phyloP scores from a whole-genome alignment of 1,140 invertebrate species.

The Pygmarrhopalites habei region DNA sequence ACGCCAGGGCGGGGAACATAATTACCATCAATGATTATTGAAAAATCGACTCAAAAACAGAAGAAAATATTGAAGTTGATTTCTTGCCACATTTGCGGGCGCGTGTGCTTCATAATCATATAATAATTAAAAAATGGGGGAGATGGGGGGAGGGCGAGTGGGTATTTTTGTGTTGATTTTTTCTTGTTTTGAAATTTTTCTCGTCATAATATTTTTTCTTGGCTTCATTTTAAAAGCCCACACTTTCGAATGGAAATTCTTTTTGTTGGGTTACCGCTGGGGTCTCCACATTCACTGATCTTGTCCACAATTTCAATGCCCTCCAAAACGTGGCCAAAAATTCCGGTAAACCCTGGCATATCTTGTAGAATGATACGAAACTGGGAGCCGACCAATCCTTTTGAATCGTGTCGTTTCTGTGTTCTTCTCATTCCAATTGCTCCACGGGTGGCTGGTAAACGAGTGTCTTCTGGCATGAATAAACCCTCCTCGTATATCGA shows the following conservation, averaged over 20 bases:
- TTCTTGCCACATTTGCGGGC: no score
- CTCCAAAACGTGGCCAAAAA: constrained; percentile 72
- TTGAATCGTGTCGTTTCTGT: constrained; percentile 68
- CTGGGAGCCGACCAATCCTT: constrained; percentile 73
- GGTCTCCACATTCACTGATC: constrained; percentile 66
- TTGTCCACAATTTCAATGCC: constrained; percentile 72
- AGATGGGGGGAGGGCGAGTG: no score
- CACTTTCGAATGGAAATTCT: constrained; percentile 66
- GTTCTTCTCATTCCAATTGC: constrained; percentile 74
- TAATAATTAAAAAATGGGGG: no score
- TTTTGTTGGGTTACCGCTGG: constrained; percentile 66
- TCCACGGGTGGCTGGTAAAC: constrained; percentile 61
- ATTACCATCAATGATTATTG: constrained; percentile 2
- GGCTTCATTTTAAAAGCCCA: constrained; percentile 45
- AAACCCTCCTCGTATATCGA: constrained; percentile 67
- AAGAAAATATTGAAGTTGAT: constrained; percentile 10
- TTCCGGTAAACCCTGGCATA: constrained; percentile 66
- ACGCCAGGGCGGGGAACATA: no score
- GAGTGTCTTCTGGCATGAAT: constrained; percentile 74
- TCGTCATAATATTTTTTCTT: background rate
- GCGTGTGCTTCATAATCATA: no score
- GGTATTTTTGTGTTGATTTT: no score
- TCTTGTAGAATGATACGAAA: constrained; percentile 72
- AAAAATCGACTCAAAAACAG: background rate
- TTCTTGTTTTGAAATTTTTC: background rate